Evolutionary conservation across 1,140 invertebrate species (phyloP), one percentile per base, ranked within the genome.

Genomic region (Neodiprion pinetum): DNA sequence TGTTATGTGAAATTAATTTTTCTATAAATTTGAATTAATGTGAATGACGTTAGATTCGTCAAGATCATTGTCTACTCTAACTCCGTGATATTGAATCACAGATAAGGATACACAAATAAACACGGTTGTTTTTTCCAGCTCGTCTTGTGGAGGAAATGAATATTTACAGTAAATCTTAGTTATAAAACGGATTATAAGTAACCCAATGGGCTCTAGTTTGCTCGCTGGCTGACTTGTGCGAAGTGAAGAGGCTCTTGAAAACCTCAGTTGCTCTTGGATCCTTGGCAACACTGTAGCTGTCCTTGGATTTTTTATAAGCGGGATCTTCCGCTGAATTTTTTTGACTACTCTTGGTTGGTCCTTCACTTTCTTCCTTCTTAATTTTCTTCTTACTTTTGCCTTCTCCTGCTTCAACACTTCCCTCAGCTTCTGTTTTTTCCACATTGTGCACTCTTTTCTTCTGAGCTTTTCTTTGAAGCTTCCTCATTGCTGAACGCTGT

Each of bases 101-200:
- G 28, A 40, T 40, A 5, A 40, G 5, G 28, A 40, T 40, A 40
- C 28, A 40, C 28, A 5, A 40, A 40, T 40, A 40, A 40, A 40
- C 28, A 40, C 28, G 28, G 28, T 5, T 40, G 28, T 40, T 40
- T 40, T 40, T 40, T 40, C 5, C 5, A 40, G 28, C 28, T 40
- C 28, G 28, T 40, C 28, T 40, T 40, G 5, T 5, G 5, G 28
- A 3, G 28, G 28, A 40, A 40, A 40, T 40, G 0, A 40, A 40
- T 3, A 3, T 40, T 40, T 40, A 40, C 28, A 40, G 61, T 50
- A 21, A 48, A 7, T 9, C 23, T 91, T 90, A 98, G 91, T 97
- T 97, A 88, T 97, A 99, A 84, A 97, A 95, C 71, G 97, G 97
- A 92, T 99, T 99, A 85, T 97, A 98, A 8, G 98, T 99, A 71